These are phyloP conservation scores for Tenthredo notha DNA, from an alignment of 2,888 invertebrate species.

Conservation along the genomic window DNA sequence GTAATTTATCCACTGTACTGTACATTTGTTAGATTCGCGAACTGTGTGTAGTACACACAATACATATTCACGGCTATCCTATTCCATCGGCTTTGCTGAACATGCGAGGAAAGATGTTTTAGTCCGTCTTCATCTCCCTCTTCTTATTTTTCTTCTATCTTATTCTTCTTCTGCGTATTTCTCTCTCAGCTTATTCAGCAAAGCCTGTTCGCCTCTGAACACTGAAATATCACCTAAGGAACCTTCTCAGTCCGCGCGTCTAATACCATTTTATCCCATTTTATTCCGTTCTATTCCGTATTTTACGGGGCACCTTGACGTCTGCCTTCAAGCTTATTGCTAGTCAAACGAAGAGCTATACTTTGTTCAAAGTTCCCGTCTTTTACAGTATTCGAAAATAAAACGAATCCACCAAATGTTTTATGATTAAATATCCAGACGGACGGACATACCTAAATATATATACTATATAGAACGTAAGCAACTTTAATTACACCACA, in stretches of 20 bases:
- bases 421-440: conserved; percentile 38
- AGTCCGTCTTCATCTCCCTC: not conserved
- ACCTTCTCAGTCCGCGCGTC: conserved; percentile 45
- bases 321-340: conserved; percentile 49
- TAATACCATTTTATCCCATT: conserved; percentile 48
- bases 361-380: not conserved
- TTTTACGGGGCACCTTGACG: conserved; percentile 50
- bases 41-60: not conserved
- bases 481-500: not conserved
- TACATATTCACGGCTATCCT: conserved; percentile 25
- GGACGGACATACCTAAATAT: not conserved
- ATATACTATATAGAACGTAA: not conserved
- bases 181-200: conserved; percentile 41
- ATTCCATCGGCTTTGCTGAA: conserved; percentile 15
- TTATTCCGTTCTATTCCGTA: conserved; percentile 48
- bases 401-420: conserved; percentile 31
- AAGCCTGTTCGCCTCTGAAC: conserved; percentile 46
- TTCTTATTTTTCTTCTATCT: not conserved
- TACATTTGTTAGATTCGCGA: not conserved
- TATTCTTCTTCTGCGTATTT: conserved; percentile 20
- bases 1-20: not conserved
- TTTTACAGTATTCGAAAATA: conserved; percentile 11
- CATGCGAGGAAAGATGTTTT: conserved; percentile 32
- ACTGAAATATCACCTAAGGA: conserved; percentile 49
- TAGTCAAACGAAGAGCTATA: conserved; percentile 47